Evolutionary conservation across 2,113 vertebrate species (phyloP), one percentile per base, ranked within the genome.

Genomic region (Calcarius ornatus): DNA sequence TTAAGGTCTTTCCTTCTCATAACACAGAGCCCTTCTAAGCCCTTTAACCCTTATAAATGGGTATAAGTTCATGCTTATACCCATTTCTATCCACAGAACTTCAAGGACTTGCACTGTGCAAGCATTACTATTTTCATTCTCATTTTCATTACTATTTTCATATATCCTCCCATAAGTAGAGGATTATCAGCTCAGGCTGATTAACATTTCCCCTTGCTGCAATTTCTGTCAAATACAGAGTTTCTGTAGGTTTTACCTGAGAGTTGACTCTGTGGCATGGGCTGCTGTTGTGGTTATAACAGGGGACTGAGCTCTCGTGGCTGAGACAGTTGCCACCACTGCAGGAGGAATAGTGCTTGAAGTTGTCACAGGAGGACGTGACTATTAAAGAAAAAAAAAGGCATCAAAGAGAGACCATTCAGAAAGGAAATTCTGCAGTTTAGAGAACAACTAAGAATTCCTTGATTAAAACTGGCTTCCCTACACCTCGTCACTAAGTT

Each of bases 251-350:
- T 30, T 56, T 90, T 98, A 99, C 99, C 99, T 99, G 61, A 99
- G 98, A 14, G 98, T 94, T 61, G 99, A 98, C 40, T 99, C 99
- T 14, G 98, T 97, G 78, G 98, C 97, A 92, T 99, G 99, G 30
- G 99, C 98, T 64, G 98, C 98, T 43, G 99, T 98, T 4, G 99
- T 99, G 71, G 98, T 99, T 92, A 99, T 99, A 85, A 99, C 98
- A 23, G 99, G 99, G 60, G 99, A 99, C 96, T 99, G 99, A 57
- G 99, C 99, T 96, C 99, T 98, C 2, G 98, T 99, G 82, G 99
- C 99, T 0, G 99, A 99, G 40, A 99, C 99, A 12, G 99, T 99
- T 16, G 99, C 99, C 93, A 99, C 99, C 90, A 99, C 99, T 28
- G 99, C 98, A 59, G 99, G 99, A 90, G 99, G 98, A 92, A 99